These are phyloP conservation scores for Strix aluco DNA, from an alignment of 2,113 vertebrate species.

Conservation along the genomic window DNA sequence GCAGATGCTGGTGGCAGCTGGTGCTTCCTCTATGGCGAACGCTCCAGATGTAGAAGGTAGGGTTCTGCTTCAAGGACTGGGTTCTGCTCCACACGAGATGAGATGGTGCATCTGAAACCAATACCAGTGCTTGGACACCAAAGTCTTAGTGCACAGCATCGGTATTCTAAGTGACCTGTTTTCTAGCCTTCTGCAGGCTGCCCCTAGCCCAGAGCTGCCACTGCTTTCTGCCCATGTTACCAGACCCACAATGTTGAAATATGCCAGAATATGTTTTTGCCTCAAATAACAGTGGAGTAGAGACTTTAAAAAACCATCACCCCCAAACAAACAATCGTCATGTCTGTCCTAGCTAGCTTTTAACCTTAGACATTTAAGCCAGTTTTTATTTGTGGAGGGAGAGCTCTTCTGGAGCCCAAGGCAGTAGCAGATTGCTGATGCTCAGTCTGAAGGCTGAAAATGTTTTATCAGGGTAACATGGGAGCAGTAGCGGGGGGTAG, in stretches of 20 bases:
- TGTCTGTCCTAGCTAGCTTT: background rate
- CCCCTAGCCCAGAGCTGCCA: background rate
- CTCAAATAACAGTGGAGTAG: background rate
- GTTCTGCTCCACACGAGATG: background rate
- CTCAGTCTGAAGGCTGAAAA: background rate
- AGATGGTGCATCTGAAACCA: background rate
- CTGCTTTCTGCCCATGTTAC: background rate
- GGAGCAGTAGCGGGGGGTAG: background rate
- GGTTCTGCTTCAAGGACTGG: background rate
- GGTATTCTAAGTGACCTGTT: no score
- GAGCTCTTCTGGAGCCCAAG: background rate
- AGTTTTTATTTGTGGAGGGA: background rate
- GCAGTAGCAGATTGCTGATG: background rate
- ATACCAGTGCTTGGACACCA: background rate
- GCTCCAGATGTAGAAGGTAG: conserved; percentile 49
- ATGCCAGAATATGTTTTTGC: background rate
- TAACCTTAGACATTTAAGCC: background rate
- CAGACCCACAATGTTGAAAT: accelerated
- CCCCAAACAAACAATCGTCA: accelerated
- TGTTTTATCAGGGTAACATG: accelerated
- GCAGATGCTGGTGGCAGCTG: background rate
- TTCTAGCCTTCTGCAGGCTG: background rate
- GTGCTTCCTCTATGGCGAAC: background rate
- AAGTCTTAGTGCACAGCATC: background rate
- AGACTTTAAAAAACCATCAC: background rate